Evolutionary conservation across 2,797 vertebrate species (phyloP).

Genomic region (Mormyrops attenuatus): DNA sequence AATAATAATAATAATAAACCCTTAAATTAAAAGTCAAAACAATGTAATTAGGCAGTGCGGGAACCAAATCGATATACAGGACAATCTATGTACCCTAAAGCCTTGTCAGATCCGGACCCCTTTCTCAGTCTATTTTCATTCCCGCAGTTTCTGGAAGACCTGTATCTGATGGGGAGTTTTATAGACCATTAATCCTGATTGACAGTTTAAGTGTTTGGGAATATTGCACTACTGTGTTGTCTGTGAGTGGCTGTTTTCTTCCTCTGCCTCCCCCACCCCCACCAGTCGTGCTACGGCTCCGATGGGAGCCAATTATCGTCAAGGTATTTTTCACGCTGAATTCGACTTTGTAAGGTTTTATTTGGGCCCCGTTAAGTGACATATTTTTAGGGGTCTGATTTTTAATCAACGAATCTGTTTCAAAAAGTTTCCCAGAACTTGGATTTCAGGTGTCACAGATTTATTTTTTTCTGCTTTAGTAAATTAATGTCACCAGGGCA

Average conservation of each 20-base stretch:
- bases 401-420: background rate
- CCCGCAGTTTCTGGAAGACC: slow-evolving; percentile 43
- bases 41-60: background rate
- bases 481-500: background rate
- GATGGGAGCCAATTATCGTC: background rate
- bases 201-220: slow-evolving; percentile 69
- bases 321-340: slow-evolving; percentile 2
- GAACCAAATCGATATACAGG: background rate
- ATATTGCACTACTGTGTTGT: slow-evolving; percentile 58
- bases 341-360: background rate
- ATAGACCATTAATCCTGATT: slow-evolving; percentile 76
- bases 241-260: slow-evolving; percentile 57
- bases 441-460: background rate
- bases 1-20: background rate
- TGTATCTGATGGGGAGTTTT: slow-evolving; percentile 52
- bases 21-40: background rate
- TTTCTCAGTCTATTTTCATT: slow-evolving; percentile 27
- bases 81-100: slow-evolving; percentile 31
- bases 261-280: slow-evolving; percentile 23
- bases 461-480: background rate
- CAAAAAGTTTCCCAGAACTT: background rate
- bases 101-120: slow-evolving; percentile 36
- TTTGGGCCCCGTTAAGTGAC: background rate
- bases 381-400: background rate
- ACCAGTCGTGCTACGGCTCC: background rate